Conservation (phyloP, 2,888 invertebrate genomes). For the Melolontha melolontha region DNA sequence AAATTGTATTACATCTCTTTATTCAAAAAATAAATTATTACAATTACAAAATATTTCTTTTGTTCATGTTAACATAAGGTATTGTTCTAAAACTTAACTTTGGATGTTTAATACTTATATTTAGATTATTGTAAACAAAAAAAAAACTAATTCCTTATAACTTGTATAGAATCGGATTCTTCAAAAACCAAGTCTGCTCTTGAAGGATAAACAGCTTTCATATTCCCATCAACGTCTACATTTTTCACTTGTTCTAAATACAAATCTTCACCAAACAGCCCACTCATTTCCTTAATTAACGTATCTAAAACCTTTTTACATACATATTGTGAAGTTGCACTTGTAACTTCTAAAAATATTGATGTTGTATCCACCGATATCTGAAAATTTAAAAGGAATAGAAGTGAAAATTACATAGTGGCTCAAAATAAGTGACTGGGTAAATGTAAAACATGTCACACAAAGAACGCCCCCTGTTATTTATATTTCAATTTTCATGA, state of each 20-base stretch:
- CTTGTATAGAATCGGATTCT: conserved; percentile 19
- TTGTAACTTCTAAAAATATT: conserved; percentile 83
- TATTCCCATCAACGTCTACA: conserved; percentile 74
- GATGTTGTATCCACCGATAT: conserved; percentile 75
- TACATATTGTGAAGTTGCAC: conserved; percentile 72
- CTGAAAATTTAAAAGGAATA: conserved; percentile 63
- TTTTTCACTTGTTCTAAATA: conserved; percentile 77
- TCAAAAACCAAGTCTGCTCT: conserved; percentile 72
- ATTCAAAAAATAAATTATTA: conserved; percentile 6
- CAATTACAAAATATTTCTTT: conserved; percentile 4
- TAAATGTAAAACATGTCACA: too few species aligned
- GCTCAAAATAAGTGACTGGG: conserved; percentile 29
- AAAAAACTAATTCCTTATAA: conserved; percentile 27
- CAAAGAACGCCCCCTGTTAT: too few species aligned
- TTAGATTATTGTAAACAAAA: not conserved
- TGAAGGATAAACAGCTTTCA: conserved; percentile 85
- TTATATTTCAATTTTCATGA: too few species aligned
- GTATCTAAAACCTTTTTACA: conserved; percentile 78
- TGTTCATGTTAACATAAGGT: not conserved
- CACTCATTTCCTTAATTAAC: conserved; percentile 74
- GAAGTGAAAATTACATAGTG: not conserved
- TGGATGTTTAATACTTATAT: not conserved
- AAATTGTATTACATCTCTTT: too few species aligned
- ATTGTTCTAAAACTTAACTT: not conserved
- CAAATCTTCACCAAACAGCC: conserved; percentile 64